These are phyloP conservation scores for Tryphoninae sp. DNA, from an alignment of 2,888 invertebrate species.

Conservation along the genomic window DNA sequence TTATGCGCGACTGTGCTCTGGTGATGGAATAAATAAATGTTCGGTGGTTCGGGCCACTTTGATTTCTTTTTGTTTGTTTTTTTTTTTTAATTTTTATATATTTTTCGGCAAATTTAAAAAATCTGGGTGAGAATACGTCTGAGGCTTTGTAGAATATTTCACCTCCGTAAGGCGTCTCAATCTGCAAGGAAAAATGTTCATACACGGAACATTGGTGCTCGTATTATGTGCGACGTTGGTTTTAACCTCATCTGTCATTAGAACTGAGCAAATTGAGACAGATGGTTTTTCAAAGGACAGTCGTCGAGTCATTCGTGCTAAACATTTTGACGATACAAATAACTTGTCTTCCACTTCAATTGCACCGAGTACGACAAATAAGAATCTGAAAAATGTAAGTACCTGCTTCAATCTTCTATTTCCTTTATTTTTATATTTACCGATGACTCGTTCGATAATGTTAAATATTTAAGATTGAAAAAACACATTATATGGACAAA, in stretches of 20 bases:
- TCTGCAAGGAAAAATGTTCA: constrained; percentile 44
- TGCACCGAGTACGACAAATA: neutral
- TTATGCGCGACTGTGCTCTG: constrained; percentile 37
- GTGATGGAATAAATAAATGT: constrained; percentile 61
- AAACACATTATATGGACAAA: neutral
- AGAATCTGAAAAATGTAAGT: constrained; percentile 42
- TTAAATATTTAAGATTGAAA: neutral
- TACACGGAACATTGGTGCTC: constrained; percentile 31
- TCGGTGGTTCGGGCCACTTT: constrained; percentile 59
- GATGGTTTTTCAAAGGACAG: constrained; percentile 53
- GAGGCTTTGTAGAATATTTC: neutral
- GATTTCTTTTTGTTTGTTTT: constrained; percentile 46
- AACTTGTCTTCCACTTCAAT: constrained; percentile 1
- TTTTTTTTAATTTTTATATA: constrained; percentile 40
- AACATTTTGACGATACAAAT: constrained; percentile 12
- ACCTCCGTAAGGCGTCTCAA: neutral
- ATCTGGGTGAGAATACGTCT: neutral
- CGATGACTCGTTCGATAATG: neutral
- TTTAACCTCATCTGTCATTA: constrained; percentile 70
- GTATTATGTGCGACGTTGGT: constrained; percentile 66
- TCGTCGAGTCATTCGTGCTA: constrained; percentile 2
- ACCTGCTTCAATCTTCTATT: constrained; percentile 1
- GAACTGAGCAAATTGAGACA: constrained; percentile 56
- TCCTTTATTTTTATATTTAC: constrained; percentile 1
- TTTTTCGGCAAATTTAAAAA: constrained; percentile 40